Conservation (phyloP, 2,888 invertebrate genomes). For the Drosophila eohydei region DNA sequence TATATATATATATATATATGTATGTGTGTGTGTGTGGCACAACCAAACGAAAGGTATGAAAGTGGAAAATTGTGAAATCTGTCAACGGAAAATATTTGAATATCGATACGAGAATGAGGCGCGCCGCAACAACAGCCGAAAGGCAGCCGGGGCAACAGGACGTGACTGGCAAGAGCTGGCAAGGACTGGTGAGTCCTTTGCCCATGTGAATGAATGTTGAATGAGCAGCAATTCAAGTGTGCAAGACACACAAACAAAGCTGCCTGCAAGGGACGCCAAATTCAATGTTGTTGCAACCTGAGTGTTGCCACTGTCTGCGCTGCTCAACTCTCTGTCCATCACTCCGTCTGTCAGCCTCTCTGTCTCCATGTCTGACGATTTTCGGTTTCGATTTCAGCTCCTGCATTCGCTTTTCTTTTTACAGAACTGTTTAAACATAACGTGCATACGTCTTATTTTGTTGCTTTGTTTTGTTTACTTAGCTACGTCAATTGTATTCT, state of each 20-base stretch:
- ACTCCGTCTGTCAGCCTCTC: constrained; percentile 1
- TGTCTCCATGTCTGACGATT: constrained; percentile 39
- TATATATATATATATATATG: constrained; percentile 16
- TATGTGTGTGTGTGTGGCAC: constrained; percentile 40
- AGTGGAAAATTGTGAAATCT: constrained; percentile 79
- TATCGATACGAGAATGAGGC: constrained; percentile 53
- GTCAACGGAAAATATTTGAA: constrained; percentile 79
- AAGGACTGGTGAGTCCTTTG: constrained; percentile 36
- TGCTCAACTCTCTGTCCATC: constrained; percentile 34
- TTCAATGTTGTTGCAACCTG: constrained; percentile 39
- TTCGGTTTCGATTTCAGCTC: constrained; percentile 72
- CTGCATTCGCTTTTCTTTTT: constrained; percentile 24
- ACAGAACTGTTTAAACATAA: constrained; percentile 4
- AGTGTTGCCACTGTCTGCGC: constrained; percentile 24
- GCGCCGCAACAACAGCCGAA: constrained; percentile 10
- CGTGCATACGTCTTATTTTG: constrained; percentile 3
- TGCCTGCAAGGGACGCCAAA: constrained; percentile 17
- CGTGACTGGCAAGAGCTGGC: constrained; percentile 35
- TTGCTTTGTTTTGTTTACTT: constrained; percentile 50
- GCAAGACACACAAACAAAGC: constrained; percentile 64
- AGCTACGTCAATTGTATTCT: constrained; percentile 40
- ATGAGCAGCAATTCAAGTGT: constrained; percentile 76
- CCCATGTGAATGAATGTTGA: constrained; percentile 75
- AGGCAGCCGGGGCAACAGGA: constrained; percentile 10
- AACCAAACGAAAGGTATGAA: constrained; percentile 69